Evolutionary conservation across 2,113 vertebrate genomes (phyloP).

Genomic region (Bungarus multicinctus): DNA sequence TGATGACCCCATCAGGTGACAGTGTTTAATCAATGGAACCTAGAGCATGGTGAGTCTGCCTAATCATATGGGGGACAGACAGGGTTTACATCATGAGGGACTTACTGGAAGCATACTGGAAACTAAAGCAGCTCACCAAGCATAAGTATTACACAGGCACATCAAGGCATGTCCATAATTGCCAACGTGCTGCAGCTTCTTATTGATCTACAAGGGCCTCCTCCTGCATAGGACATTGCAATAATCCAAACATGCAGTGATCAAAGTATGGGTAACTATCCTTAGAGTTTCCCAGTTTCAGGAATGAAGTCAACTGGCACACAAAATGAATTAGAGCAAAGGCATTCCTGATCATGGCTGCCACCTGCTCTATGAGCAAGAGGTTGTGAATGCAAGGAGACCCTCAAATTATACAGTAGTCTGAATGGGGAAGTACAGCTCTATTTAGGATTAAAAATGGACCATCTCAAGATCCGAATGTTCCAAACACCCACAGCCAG

Average conservation of each 20-base stretch:
- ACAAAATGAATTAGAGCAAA: background rate
- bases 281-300: background rate
- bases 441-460: background rate
- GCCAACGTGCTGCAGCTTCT: background rate
- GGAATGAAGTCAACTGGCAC: background rate
- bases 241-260: background rate
- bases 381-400: background rate
- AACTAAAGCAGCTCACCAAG: background rate
- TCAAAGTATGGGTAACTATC: background rate
- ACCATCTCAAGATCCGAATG: background rate
- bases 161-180: background rate
- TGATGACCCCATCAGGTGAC: background rate
- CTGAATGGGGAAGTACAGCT: background rate
- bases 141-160: background rate
- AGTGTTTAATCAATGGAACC: background rate
- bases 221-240: background rate
- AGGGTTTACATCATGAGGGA: background rate
- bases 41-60: background rate
- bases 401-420: background rate
- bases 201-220: background rate
- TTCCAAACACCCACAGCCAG: background rate
- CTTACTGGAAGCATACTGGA: background rate
- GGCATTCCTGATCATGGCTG: background rate
- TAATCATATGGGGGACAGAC: background rate
- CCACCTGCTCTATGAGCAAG: background rate